Conservation (phyloP, 2,113 vertebrate genomes). For the Rhadina sibilatrix region DNA sequence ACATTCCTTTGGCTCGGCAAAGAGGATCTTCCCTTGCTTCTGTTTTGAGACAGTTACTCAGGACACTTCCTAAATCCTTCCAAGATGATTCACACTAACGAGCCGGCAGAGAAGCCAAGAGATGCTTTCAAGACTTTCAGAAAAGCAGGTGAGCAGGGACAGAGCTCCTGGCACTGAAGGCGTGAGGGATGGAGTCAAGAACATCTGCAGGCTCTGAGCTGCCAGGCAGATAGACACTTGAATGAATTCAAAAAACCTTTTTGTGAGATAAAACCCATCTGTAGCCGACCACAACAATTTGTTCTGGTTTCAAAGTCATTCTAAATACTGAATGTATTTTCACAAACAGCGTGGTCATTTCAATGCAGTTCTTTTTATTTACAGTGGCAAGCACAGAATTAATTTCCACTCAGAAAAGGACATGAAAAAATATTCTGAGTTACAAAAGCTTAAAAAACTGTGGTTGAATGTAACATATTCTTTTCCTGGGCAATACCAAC, state of each 20-base stretch:
- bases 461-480: rapidly evolving
- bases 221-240: not conserved
- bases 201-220: not conserved
- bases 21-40: not conserved
- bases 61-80: not conserved
- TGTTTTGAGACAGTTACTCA: not conserved
- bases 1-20: not conserved
- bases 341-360: not conserved
- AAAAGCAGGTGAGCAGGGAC: not conserved
- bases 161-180: not conserved
- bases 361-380: not conserved
- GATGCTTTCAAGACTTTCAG: not conserved
- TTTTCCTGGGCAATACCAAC: not conserved
- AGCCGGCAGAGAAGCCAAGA: not conserved
- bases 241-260: not conserved
- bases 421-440: not conserved
- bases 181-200: not conserved
- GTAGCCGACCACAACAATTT: not conserved
- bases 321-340: not conserved
- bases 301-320: not conserved
- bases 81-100: not conserved
- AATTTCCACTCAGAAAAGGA: not conserved
- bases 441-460: not conserved
- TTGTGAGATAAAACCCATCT: not conserved
- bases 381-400: not conserved